phyloP scores from a whole-genome alignment of 2,797 vertebrate genomes.

The Acanthurus leucopareius region DNA sequence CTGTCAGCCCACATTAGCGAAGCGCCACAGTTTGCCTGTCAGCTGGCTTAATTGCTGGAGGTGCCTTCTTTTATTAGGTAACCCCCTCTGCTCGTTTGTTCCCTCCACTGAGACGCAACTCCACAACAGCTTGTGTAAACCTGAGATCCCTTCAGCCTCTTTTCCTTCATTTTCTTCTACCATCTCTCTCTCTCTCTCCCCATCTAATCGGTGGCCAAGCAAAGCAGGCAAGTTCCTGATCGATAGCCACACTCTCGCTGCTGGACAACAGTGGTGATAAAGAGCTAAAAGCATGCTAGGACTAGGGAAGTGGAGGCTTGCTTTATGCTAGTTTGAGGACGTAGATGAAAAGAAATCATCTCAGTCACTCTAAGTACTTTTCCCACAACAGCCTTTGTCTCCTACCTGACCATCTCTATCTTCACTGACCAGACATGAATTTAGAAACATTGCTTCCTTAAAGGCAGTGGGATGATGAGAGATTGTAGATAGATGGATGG shows the following conservation, averaged over 20 bases:
- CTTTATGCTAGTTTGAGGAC: constrained; percentile 40
- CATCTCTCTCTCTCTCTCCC: constrained; percentile 25
- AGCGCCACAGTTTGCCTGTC: constrained; percentile 84
- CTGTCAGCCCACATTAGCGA: constrained; percentile 88
- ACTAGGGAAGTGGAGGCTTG: constrained; percentile 38
- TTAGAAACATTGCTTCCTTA: background rate
- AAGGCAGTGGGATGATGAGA: background rate
- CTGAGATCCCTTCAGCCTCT: constrained; percentile 62
- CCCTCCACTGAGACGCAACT: constrained; percentile 72
- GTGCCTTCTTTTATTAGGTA: constrained; percentile 87
- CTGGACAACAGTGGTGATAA: constrained; percentile 76
- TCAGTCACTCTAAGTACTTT: constrained; percentile 16
- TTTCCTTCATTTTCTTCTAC: constrained; percentile 51
- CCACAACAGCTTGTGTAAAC: constrained; percentile 79
- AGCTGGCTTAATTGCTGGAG: constrained; percentile 88
- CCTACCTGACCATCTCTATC: background rate
- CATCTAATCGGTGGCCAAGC: constrained; percentile 68
- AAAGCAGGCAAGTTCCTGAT: constrained; percentile 71
- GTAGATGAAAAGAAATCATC: constrained; percentile 19
- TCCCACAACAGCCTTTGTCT: background rate
- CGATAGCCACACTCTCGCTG: constrained; percentile 70
- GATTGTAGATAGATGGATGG: background rate
- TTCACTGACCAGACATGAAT: background rate
- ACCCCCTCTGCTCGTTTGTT: constrained; percentile 82
- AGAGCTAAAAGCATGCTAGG: constrained; percentile 72